Percentiles rank a stretch among this genome's conserved stretches.
phyloP scores from a whole-genome alignment of 2,888 invertebrate species.

The Melitaea athalia region DNA sequence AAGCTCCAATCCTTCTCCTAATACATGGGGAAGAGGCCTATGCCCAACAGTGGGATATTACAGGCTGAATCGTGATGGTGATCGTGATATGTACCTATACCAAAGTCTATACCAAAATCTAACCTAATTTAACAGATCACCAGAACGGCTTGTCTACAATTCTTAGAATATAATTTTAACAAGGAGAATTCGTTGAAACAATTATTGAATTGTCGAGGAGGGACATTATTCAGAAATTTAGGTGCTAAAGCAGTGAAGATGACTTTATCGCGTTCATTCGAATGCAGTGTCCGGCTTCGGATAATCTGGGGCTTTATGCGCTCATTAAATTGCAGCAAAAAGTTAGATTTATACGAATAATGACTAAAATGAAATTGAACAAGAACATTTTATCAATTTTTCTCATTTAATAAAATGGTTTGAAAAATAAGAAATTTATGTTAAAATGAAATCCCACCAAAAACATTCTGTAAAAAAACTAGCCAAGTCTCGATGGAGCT shows the following conservation, averaged over 20 bases:
- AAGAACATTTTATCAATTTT: not conserved
- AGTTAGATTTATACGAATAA: constrained; percentile 30
- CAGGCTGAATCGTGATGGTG: no score
- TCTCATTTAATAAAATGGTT: not conserved
- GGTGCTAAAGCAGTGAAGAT: constrained; percentile 41
- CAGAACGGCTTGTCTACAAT: not conserved
- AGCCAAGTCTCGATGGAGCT: no score
- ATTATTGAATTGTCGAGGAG: not conserved
- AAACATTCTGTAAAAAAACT: no score
- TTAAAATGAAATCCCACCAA: not conserved
- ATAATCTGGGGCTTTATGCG: constrained; percentile 53
- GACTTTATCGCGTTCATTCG: constrained; percentile 37
- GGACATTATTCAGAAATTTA: constrained; percentile 24
- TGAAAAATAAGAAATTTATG: not conserved
- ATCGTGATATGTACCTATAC: no score
- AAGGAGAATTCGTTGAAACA: constrained; percentile 1
- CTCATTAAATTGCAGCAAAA: constrained; percentile 50
- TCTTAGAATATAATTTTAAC: not conserved
- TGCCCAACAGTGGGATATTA: no score
- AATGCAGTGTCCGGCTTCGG: constrained; percentile 38
- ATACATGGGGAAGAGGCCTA: no score
- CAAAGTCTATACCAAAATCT: no score
- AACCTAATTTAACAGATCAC: not conserved
- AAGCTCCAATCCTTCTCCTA: no score
- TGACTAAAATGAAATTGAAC: constrained; percentile 20